Evolutionary conservation across 1,140 invertebrate species (phyloP).

Genomic region (Drosophila subpulchrella): DNA sequence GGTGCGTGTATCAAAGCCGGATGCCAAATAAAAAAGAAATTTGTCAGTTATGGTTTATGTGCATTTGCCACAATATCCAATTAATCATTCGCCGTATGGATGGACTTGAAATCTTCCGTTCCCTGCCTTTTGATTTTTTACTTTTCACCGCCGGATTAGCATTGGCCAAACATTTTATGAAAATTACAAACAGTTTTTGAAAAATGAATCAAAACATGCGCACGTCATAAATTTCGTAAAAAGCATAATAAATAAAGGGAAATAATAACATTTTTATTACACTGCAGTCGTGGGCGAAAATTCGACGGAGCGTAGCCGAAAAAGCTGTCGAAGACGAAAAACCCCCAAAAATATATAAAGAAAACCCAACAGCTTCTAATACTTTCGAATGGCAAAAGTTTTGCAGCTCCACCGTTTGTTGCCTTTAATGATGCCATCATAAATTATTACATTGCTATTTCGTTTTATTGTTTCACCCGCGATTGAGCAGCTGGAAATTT

Average conservation of each 20-base stretch:
- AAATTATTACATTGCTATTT: slow-evolving; percentile 84
- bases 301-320: slow-evolving; percentile 23
- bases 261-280: slow-evolving; percentile 84
- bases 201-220: slow-evolving; percentile 79
- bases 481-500: slow-evolving; percentile 70
- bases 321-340: slow-evolving; percentile 18
- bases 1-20: slow-evolving; percentile 70
- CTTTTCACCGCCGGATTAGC: slow-evolving; percentile 23
- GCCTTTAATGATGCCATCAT: slow-evolving; percentile 82
- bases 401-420: slow-evolving; percentile 37
- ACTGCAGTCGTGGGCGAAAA: slow-evolving; percentile 29
- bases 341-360: slow-evolving; percentile 5
- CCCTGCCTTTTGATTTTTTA: background rate
- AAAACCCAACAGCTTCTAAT: slow-evolving; percentile 59
- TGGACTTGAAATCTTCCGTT: slow-evolving; percentile 12
- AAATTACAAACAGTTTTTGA: slow-evolving; percentile 59
- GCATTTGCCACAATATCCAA: slow-evolving; percentile 41
- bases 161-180: slow-evolving; percentile 49
- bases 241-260: slow-evolving; percentile 83
- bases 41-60: slow-evolving; percentile 80
- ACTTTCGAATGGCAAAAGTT: slow-evolving; percentile 74
- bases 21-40: slow-evolving; percentile 84
- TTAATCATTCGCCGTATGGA: slow-evolving; percentile 47
- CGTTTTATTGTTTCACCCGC: slow-evolving; percentile 83
- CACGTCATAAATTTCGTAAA: slow-evolving; percentile 79